Evolutionary conservation across 2,113 vertebrate genomes (phyloP), one percentile per base, ranked within the genome.

Genomic region (Cheilinus undulatus): DNA sequence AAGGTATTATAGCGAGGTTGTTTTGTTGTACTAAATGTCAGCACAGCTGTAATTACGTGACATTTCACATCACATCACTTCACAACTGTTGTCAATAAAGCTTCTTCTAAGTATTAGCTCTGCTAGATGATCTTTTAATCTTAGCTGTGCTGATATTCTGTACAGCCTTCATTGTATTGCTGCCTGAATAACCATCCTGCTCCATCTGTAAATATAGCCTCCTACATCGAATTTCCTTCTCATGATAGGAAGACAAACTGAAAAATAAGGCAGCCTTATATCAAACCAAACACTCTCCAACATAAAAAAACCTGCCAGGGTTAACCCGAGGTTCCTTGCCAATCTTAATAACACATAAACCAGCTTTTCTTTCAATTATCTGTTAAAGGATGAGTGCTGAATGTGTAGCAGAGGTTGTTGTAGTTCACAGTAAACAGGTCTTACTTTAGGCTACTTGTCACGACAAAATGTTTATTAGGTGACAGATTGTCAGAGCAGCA

Each of bases 401-500:
- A 12, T 43, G 32, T 53, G 24, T 68, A 60, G 57, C 22, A 57
- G 43, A 42, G 26, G 22, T 43, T 59, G 13, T 64, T 58, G 14
- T 49, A 82, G 51, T 67, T 69, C 59, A 72, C 36, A 77, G 74
- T 74, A 53, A 61, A 53, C 56, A 46, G 71, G 26, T 75, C 68
- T 57, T 54, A 62, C 54, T 40, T 66, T 40, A 45, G 42, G 42
- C 42, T 45, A 49, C 36, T 56, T 75, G 82, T 77, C 23, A 86
- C 67, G 12, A 52, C 74, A 86, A 80, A 81, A 64, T 75, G 65
- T 82, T 76, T 85, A 70, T 51, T 53, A 30, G 65, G 79, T 77
- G 76, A 17, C 67, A 78, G 30, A 76, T 74, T 82, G 69, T 73
- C 70, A 49, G 15, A 56, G 46, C 67, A 27, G 43, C 20, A 8